A percentile compares a stretch with the other conserved stretches of the same genome.
Conservation (phyloP, 2,113 vertebrate genomes). For the Cavia aperea region DNA sequence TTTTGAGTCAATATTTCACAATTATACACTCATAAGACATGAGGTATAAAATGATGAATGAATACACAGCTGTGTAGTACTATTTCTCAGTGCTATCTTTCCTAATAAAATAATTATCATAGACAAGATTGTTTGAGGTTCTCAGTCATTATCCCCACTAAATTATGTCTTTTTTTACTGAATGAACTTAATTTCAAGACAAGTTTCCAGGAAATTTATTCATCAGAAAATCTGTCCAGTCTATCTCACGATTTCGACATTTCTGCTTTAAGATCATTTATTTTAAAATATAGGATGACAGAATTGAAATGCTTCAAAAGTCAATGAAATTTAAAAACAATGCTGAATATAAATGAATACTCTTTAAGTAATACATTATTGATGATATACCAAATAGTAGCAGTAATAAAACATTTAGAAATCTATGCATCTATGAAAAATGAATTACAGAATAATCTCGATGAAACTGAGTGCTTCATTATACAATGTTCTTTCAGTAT, state of each 20-base stretch:
- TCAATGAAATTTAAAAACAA: conserved; percentile 28
- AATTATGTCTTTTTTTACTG: not conserved
- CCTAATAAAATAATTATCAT: conserved; percentile 18
- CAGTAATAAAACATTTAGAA: conserved; percentile 24
- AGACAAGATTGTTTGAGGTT: not conserved
- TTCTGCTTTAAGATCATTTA: not conserved
- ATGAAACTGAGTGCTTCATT: not conserved
- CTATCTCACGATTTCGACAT: not conserved
- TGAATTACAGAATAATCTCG: conserved; percentile 3
- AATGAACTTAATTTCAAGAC: conserved; percentile 23
- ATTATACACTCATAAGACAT: not conserved
- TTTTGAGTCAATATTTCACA: not conserved
- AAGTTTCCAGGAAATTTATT: conserved; percentile 1
- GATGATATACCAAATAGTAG: conserved; percentile 29
- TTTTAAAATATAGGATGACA: not conserved
- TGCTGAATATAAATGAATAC: conserved; percentile 23
- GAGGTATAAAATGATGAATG: not conserved
- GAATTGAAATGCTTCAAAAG: conserved; percentile 17
- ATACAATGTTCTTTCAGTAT: conserved; percentile 19
- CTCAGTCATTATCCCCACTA: not conserved
- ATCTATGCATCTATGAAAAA: conserved; percentile 4
- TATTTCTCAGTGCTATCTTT: not conserved
- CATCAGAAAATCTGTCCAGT: not conserved
- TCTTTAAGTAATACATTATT: not conserved
- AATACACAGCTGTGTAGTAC: not conserved